Conservation (phyloP, 1,140 invertebrate genomes). For the Eupristina koningsbergeri region DNA sequence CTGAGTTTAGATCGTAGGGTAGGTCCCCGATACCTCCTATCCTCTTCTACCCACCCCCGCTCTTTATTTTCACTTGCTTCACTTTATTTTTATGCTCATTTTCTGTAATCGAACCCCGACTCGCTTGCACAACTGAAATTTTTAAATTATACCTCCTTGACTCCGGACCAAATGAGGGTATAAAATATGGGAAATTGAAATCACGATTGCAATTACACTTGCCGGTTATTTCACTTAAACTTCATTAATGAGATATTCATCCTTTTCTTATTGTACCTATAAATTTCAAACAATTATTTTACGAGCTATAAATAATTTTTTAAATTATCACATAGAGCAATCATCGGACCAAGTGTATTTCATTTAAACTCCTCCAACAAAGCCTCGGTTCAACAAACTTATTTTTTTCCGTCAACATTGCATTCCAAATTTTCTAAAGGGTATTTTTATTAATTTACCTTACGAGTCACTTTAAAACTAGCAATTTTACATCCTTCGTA, state of each 20-base stretch:
- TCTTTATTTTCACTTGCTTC: not conserved
- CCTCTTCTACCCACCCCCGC: not conserved
- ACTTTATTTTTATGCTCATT: not conserved
- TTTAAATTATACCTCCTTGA: not conserved
- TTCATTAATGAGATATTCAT: not conserved
- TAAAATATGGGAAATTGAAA: not conserved
- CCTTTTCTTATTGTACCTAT: not conserved
- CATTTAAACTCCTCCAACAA: too few relatives aligned
- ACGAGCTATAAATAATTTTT: too few relatives aligned
- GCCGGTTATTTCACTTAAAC: not conserved
- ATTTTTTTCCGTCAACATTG: too few relatives aligned
- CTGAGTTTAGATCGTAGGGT: not conserved
- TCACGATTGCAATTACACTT: not conserved
- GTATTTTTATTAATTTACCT: too few relatives aligned
- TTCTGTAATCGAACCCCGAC: not conserved
- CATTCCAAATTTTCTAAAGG: too few relatives aligned
- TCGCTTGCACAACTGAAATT: not conserved
- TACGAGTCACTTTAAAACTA: too few relatives aligned
- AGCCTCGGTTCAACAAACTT: too few relatives aligned
- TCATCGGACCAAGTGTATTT: too few relatives aligned
- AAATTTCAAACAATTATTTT: not conserved
- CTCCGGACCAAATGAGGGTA: not conserved
- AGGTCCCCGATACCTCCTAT: not conserved
- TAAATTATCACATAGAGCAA: too few relatives aligned
- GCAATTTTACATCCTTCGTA: too few relatives aligned